Conservation (phyloP, 2,797 vertebrate genomes). For the Hapalemur alaotrensis region DNA sequence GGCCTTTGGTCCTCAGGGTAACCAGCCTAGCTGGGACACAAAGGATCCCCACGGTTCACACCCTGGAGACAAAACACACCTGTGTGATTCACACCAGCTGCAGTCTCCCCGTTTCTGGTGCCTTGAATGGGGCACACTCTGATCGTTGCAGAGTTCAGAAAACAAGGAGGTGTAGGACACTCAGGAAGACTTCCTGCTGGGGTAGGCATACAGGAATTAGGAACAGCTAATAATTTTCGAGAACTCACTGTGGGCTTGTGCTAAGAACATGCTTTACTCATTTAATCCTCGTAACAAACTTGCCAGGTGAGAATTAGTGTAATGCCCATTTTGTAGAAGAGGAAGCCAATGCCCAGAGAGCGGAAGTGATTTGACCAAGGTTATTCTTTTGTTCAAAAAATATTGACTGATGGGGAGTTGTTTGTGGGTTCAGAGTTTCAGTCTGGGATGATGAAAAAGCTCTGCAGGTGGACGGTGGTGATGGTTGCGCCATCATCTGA, state of each 20-base stretch:
- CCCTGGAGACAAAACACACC: not conserved
- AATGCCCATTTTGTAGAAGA: not conserved
- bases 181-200: not conserved
- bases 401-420: not conserved
- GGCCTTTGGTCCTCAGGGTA: not conserved
- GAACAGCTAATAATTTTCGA: not conserved
- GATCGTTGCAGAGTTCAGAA: not conserved
- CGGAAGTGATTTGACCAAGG: not conserved
- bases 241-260: not conserved
- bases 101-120: not conserved
- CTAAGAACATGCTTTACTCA: not conserved
- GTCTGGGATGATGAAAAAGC: not conserved
- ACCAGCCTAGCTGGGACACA: not conserved
- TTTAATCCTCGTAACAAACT: not conserved
- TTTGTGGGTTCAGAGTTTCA: not conserved
- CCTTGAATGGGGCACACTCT: not conserved
- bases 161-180: not conserved
- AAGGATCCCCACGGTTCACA: not conserved
- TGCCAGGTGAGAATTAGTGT: fast-evolving
- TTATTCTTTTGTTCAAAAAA: not conserved
- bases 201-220: not conserved
- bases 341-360: not conserved
- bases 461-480: fast-evolving
- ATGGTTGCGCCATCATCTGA: fast-evolving
- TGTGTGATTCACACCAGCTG: not conserved